These are phyloP conservation scores for Alouatta palliata DNA, from an alignment of 2,113 vertebrate genomes.

Conservation along the genomic window DNA sequence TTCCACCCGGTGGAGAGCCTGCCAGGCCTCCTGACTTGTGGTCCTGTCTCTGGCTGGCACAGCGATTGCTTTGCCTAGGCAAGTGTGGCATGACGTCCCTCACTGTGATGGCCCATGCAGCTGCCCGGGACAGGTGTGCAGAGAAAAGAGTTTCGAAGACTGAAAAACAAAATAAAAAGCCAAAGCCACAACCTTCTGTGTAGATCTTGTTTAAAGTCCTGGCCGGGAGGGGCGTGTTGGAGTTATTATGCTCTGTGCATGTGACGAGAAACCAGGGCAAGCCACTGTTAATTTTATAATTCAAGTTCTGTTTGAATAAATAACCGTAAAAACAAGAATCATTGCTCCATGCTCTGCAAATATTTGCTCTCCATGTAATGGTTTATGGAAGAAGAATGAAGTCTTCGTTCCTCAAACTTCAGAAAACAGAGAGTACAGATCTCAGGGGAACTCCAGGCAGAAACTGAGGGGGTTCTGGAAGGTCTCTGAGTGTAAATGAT, in stretches of 20 bases:
- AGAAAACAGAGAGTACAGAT: neutral
- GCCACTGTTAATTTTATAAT: neutral
- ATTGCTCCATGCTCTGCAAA: neutral
- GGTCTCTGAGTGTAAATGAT: neutral
- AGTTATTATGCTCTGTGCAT: neutral
- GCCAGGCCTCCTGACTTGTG: neutral
- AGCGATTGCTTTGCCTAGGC: fast-evolving
- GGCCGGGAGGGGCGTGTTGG: no score
- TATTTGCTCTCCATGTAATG: neutral
- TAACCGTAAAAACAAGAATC: neutral
- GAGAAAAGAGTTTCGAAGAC: neutral
- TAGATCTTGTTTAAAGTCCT: neutral
- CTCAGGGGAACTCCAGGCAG: neutral
- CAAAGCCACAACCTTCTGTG: neutral
- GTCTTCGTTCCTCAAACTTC: neutral
- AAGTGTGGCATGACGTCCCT: neutral
- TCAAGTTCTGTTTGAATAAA: neutral
- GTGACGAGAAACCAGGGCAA: neutral
- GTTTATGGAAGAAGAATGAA: neutral
- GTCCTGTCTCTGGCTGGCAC: neutral
- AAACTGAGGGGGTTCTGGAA: neutral
- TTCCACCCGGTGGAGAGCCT: neutral
- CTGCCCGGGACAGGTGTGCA: neutral
- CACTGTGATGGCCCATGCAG: neutral
- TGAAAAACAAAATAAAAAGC: neutral